Conservation (phyloP, 2,888 invertebrate genomes). For the Chaetogeoica ovagalla region DNA sequence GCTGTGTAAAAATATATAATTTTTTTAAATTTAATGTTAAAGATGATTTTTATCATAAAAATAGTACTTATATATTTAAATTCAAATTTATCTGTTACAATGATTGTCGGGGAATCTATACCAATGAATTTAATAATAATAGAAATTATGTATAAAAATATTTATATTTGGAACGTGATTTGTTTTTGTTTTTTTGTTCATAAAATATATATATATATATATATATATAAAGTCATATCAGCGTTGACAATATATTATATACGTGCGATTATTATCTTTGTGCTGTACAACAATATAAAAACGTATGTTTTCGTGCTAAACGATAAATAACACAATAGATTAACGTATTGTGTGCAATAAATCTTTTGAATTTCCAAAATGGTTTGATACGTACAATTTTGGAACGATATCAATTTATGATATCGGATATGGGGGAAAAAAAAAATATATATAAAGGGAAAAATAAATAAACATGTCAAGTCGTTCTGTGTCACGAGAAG, state of each 20-base stretch:
- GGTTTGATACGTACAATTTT: conserved; percentile 10
- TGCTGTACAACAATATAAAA: not conserved
- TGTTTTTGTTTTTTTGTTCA: too few relatives aligned
- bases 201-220: not conserved
- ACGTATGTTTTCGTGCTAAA: conserved; percentile 7
- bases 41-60: not conserved
- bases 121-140: too few relatives aligned
- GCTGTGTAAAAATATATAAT: too few relatives aligned
- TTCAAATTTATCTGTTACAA: too few relatives aligned
- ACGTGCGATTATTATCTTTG: conserved; percentile 9
- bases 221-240: too few relatives aligned
- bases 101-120: too few relatives aligned
- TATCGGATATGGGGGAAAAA: conserved; percentile 1
- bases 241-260: too few relatives aligned
- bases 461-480: conserved; percentile 16
- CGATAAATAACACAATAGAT: conserved; percentile 11
- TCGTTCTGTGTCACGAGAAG: not conserved
- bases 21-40: too few relatives aligned
- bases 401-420: conserved; percentile 26
- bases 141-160: too few relatives aligned
- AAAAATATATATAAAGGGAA: not conserved
- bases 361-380: conserved; percentile 25
- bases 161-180: not conserved
- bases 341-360: conserved; percentile 18
- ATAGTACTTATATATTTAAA: not conserved